phyloP scores from a whole-genome alignment of 2,113 vertebrate species.

The Hucho hucho region DNA sequence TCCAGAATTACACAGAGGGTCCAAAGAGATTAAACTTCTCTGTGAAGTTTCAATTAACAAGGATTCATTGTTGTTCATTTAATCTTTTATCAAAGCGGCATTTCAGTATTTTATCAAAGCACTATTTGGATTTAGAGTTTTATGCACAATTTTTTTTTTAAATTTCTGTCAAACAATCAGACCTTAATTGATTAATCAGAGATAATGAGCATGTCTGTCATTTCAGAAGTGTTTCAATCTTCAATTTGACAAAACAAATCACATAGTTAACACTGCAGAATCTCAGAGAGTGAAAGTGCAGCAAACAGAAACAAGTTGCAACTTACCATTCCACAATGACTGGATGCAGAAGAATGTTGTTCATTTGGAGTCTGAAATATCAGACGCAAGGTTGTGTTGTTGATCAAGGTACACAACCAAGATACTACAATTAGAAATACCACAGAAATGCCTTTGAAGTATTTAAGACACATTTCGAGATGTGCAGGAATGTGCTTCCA shows the following conservation, averaged over 20 bases:
- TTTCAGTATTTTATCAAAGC: neutral
- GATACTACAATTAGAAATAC: neutral
- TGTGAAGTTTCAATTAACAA: neutral
- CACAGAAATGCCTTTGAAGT: neutral
- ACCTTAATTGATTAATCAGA: neutral
- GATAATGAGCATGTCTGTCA: neutral
- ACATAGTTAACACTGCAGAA: too few species aligned
- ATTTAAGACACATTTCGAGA: neutral
- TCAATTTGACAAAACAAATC: too few species aligned
- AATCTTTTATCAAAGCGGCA: neutral
- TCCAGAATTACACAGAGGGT: neutral
- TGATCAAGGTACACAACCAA: constrained; percentile 32
- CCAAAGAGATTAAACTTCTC: neutral
- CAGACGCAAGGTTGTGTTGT: neutral
- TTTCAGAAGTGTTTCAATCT: neutral
- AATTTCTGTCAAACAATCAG: neutral
- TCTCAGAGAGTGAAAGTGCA: too few species aligned
- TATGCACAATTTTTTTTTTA: neutral
- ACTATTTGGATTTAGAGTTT: neutral
- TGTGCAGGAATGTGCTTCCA: neutral
- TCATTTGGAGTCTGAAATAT: constrained; percentile 81
- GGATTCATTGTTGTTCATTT: neutral
- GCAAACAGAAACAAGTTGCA: too few species aligned
- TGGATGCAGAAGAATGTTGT: constrained; percentile 73
- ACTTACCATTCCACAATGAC: constrained; percentile 82